These are phyloP conservation scores for Lutjanus erythropterus DNA, from an alignment of 2,113 vertebrate genomes.

Conservation along the genomic window DNA sequence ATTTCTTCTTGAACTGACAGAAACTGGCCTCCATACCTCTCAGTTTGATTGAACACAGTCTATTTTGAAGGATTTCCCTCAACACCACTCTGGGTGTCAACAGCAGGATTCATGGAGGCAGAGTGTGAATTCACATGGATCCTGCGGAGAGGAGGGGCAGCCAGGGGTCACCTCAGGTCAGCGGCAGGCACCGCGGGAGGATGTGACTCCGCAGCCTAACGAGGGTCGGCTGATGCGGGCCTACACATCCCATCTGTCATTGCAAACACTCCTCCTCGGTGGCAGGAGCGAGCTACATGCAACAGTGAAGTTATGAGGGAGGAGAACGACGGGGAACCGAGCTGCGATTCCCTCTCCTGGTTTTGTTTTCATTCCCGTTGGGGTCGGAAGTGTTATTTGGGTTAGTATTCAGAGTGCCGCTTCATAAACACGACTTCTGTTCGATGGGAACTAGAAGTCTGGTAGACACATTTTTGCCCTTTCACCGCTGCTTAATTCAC, in stretches of 20 bases:
- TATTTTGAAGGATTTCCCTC: slow-evolving; percentile 38
- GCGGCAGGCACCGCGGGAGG: slow-evolving; percentile 68
- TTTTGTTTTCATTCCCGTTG: slow-evolving; percentile 76
- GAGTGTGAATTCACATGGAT: slow-evolving; percentile 68
- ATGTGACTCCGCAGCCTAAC: slow-evolving; percentile 69
- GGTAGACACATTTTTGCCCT: slow-evolving; percentile 43
- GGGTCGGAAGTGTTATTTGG: slow-evolving; percentile 81
- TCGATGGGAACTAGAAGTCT: slow-evolving; percentile 59
- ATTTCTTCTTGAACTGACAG: no score
- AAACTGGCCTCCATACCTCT: no score
- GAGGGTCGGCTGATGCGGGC: slow-evolving; percentile 74
- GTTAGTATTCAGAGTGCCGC: slow-evolving; percentile 58
- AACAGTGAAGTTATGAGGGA: slow-evolving; percentile 51
- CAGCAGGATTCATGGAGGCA: slow-evolving; percentile 49
- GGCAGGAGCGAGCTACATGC: slow-evolving; percentile 21
- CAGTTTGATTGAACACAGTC: slow-evolving; percentile 37
- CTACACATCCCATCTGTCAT: slow-evolving; percentile 78
- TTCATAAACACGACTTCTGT: slow-evolving; percentile 65
- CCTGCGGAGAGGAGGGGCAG: slow-evolving; percentile 53
- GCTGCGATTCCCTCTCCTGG: slow-evolving; percentile 8
- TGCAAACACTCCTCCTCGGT: slow-evolving; percentile 30
- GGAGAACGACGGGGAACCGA: slow-evolving; percentile 3
- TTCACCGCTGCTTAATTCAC: slow-evolving; percentile 44
- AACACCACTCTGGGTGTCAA: slow-evolving; percentile 39
- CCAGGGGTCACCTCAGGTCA: slow-evolving; percentile 75